These are phyloP conservation scores for Ophion ventricosus DNA, from an alignment of 2,888 invertebrate species.

Conservation along the genomic window DNA sequence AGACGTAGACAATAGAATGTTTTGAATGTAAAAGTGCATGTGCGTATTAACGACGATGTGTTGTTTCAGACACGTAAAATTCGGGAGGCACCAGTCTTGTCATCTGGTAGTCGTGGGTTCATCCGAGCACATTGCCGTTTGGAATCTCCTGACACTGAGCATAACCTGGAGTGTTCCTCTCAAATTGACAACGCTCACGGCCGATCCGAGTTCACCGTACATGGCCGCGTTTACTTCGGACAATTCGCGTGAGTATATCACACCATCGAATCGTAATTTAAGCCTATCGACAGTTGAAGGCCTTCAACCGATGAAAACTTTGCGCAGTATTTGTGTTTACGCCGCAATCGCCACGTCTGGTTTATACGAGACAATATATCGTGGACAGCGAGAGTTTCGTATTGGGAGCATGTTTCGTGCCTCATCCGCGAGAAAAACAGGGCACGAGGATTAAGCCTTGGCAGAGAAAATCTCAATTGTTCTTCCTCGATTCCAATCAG, in stretches of 20 bases:
- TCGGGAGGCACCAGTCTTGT: conserved; percentile 85
- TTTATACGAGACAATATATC: conserved; percentile 84
- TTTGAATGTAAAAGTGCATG: neutral
- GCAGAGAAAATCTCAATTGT: conserved; percentile 87
- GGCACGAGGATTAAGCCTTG: conserved; percentile 81
- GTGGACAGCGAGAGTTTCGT: conserved; percentile 82
- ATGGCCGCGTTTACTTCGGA: conserved; percentile 88
- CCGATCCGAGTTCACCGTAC: conserved; percentile 87
- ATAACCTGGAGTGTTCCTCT: conserved; percentile 88
- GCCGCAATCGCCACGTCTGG: conserved; percentile 85
- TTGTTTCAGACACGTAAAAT: conserved; percentile 84
- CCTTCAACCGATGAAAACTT: neutral
- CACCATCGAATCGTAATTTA: neutral
- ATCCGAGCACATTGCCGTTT: conserved; percentile 86
- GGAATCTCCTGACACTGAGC: conserved; percentile 89
- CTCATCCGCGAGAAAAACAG: conserved; percentile 83
- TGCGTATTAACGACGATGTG: neutral
- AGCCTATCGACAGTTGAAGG: neutral
- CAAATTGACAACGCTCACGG: conserved; percentile 83
- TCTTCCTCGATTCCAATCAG: conserved; percentile 86
- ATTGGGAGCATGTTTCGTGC: conserved; percentile 85
- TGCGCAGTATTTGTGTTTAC: conserved; percentile 87
- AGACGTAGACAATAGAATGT: too few species aligned
- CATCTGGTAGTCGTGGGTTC: conserved; percentile 86
- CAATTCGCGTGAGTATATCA: conserved; percentile 86